Evolutionary conservation across 2,797 vertebrate species (phyloP), one percentile per base, ranked within the genome.

Genomic region (Gymnothorax javanicus): DNA sequence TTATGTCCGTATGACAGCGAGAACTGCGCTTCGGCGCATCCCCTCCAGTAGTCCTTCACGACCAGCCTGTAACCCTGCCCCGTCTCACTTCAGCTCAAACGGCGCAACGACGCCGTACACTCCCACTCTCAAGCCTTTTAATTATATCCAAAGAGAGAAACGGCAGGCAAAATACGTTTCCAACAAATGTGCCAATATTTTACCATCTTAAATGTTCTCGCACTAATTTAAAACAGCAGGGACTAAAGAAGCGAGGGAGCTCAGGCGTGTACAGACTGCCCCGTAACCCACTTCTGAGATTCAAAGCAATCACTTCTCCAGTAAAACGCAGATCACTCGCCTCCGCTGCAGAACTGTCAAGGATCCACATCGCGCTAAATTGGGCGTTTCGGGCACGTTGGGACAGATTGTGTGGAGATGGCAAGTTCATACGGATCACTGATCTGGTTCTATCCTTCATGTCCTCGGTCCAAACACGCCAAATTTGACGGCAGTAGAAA

Each of bases 51-150:
- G 85, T 84, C 27, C 82, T 11, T 8, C 94, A 93, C 92, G 86
- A 93, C 89, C 89, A 88, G 92, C 95, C 91, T 95, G 94, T 95
- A 86, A 88, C 95, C 95, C 93, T 95, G 94, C 92, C 94, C 89
- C 85, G 91, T 89, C 93, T 93, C 90, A 93, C 91, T 85, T 90
- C 90, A 90, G 60, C 67, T 82, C 77, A 81, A 43, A 87, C 87
- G 52, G 57, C 81, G 79, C 86, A 84, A 27, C 79, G 89, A 87
- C 89, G 90, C 33, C 87, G 88, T 58, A 81, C 84, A 71, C 87
- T 56, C 52, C 79, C 79, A 82, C 23, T 33, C 83, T 7, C 89
- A 90, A 91, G 77, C 93, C 90, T 91, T 93, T 90, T 93, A 94
- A 94, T 95, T 94, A 94, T 84, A 90, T 88, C 64, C 87, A 82